A percentile compares a stretch with the other conserved stretches of the same genome.
Conservation (phyloP, 2,113 vertebrate species). For the Serinus canaria region DNA sequence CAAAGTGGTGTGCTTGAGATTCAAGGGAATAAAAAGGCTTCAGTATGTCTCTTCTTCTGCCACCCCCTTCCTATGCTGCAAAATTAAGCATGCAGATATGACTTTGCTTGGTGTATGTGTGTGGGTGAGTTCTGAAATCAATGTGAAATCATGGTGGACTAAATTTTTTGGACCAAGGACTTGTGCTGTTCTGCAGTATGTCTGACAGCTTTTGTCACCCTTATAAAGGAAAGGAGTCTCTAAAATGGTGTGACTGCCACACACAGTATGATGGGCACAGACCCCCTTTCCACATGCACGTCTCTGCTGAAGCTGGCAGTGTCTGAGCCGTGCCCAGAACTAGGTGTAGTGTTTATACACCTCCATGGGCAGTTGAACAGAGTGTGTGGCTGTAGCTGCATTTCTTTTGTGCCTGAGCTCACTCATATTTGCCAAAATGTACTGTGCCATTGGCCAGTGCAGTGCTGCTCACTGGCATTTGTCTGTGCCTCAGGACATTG, state of each 20-base stretch:
- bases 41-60: not conserved
- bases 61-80: fast-evolving
- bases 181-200: not conserved
- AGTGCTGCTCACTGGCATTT: not conserved
- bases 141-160: not conserved
- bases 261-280: not conserved
- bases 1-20: not conserved
- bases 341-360: not conserved
- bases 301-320: not conserved
- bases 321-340: not conserved
- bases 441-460: not conserved
- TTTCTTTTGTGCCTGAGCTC: not conserved
- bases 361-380: not conserved
- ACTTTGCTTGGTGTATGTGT: not conserved
- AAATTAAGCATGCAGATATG: not conserved
- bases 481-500: not conserved
- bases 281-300: fast-evolving
- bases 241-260: not conserved
- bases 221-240: not conserved
- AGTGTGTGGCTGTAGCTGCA: not conserved
- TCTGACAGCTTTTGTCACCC: not conserved
- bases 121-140: not conserved
- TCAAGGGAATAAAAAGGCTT: not conserved
- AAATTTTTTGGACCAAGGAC: not conserved
- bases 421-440: not conserved